These are phyloP conservation scores for Erpetoichthys calabaricus DNA, from an alignment of 2,797 vertebrate genomes.

Conservation along the genomic window DNA sequence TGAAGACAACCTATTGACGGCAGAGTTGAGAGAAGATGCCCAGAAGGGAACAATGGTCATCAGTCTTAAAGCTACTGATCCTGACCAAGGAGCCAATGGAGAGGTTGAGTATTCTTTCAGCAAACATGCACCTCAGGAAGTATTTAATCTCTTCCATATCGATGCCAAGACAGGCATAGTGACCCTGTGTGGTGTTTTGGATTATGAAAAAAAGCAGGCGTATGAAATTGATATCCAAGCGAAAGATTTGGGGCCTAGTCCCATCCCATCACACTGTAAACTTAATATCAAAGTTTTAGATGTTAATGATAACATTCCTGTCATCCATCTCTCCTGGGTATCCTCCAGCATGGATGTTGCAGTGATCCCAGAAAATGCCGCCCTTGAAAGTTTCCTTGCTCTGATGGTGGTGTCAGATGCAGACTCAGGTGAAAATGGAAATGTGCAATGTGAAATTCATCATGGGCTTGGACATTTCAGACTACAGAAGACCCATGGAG, in stretches of 20 bases:
- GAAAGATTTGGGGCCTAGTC: conserved; percentile 66
- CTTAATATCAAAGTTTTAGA: conserved; percentile 70
- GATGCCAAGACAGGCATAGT: conserved; percentile 57
- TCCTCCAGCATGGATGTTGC: conserved; percentile 41
- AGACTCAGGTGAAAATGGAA: conserved; percentile 68
- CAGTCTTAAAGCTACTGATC: conserved; percentile 67
- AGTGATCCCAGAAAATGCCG: conserved; percentile 60
- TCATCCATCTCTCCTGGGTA: conserved; percentile 67
- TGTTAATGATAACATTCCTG: conserved; percentile 69
- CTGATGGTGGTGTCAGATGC: conserved; percentile 71
- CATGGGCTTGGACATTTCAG: conserved; percentile 60
- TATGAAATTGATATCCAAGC: conserved; percentile 75
- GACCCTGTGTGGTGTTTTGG: conserved; percentile 50
- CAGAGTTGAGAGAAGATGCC: conserved; percentile 68
- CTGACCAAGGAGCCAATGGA: conserved; percentile 78
- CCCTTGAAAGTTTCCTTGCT: conserved; percentile 71
- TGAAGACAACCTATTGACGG: conserved; percentile 51
- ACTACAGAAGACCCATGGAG: conserved; percentile 60
- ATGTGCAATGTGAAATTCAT: conserved; percentile 54
- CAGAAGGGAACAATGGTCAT: conserved; percentile 59
- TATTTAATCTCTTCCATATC: conserved; percentile 60
- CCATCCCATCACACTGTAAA: conserved; percentile 77
- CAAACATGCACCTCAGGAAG: conserved; percentile 52
- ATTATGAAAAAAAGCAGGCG: conserved; percentile 60
- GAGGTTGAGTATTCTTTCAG: conserved; percentile 77